Evolutionary conservation across 2,888 invertebrate species (phyloP), one percentile per base, ranked within the genome.

Genomic region (Coelopa pilipes): DNA sequence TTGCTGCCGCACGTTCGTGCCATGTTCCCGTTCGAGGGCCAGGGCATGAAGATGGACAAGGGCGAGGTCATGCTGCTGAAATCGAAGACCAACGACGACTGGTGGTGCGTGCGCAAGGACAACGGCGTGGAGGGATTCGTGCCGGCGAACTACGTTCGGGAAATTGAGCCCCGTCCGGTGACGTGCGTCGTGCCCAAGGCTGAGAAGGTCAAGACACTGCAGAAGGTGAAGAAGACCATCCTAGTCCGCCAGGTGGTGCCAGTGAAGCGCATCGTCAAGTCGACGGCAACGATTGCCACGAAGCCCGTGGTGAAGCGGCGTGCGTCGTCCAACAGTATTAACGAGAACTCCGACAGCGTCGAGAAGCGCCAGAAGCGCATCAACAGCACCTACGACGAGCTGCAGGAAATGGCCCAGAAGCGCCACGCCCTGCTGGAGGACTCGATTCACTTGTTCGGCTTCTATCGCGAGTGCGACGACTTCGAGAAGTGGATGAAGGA

Each of bases 401-500:
- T 98, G 7, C 91, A 93, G 72, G 91, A 94, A 74, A 90, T 96
- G 75, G 96, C 97, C 0, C 89, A 92, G 81, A 92, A 93, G 34
- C 91, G 98, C 0, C 93, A 94, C 77, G 92, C 93, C 0, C 91
- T 96, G 55, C 89, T 99, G 5, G 96, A 96, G 80, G 98, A 98
- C 84, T 95, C 98, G 0, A 96, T 97, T 80, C 92, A 95, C 80
- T 89, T 98, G 74, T 98, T 95, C 88, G 94, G 94, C 71, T 98
- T 99, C 89, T 97, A 96, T 88, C 92, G 95, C 12, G 98, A 99
- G 85, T 99, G 99, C 87, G 98, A 98, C 82, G 97, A 97, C 88
- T 98, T 99, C 85, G 98, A 98, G 87, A 93, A 93, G 80, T 99
- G 99, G 98, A 97, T 98, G 88, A 94, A 93, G 81, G 98, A 98